phyloP scores from a whole-genome alignment of 2,113 vertebrate genomes.

The Cichladusa arquata region DNA sequence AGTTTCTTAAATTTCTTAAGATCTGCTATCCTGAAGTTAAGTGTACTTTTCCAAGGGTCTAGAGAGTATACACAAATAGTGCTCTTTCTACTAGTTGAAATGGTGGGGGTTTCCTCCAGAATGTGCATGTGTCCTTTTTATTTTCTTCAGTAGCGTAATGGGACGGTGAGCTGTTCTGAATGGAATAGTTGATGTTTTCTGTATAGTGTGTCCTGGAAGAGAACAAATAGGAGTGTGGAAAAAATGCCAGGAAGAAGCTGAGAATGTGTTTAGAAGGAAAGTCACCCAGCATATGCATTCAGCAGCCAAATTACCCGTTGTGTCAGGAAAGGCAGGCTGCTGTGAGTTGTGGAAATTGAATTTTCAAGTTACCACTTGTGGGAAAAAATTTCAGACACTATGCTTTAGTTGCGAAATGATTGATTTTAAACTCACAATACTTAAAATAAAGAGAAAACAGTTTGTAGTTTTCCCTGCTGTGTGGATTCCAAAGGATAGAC shows the following conservation, averaged over 20 bases:
- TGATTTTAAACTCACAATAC: neutral
- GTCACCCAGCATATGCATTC: accelerated
- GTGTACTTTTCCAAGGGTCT: neutral
- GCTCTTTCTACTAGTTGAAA: neutral
- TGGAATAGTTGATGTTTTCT: neutral
- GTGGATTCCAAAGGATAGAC: neutral
- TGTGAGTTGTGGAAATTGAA: neutral
- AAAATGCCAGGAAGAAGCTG: neutral
- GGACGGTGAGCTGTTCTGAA: neutral
- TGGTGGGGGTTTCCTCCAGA: neutral
- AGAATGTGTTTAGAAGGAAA: neutral
- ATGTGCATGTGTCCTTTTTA: neutral
- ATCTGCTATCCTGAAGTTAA: neutral
- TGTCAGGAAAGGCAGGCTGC: neutral
- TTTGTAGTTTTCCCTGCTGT: neutral
- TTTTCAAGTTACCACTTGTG: neutral
- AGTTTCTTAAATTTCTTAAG: neutral
- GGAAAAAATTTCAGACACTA: neutral
- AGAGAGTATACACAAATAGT: neutral
- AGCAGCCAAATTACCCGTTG: neutral
- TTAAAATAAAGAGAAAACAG: neutral
- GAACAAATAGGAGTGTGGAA: neutral
- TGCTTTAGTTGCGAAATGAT: neutral
- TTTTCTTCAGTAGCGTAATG: neutral
- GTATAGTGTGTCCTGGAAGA: neutral